These are phyloP conservation scores for Drosophila tsacasi DNA, from an alignment of 1,140 invertebrate species.

Conservation along the genomic window DNA sequence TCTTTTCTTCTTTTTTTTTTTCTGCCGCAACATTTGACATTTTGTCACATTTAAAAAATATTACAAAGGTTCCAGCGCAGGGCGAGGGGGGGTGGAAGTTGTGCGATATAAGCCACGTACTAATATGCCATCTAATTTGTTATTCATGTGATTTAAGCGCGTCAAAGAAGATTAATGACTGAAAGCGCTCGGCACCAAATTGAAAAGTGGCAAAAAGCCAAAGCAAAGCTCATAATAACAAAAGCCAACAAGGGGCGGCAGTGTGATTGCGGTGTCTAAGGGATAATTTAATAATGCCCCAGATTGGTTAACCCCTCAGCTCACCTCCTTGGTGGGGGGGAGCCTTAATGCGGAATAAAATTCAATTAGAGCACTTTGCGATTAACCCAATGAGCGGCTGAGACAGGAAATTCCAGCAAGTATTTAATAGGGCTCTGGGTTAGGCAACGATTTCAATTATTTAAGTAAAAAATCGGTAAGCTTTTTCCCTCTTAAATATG, in stretches of 20 bases:
- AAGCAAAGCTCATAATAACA: conserved; percentile 47
- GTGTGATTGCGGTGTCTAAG: conserved; percentile 54
- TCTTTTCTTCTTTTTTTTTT: conserved; percentile 7
- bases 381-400: conserved; percentile 24
- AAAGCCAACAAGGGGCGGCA: conserved; percentile 27
- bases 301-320: conserved; percentile 40
- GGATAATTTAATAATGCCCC: conserved; percentile 54
- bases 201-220: conserved; percentile 52
- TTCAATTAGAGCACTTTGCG: conserved; percentile 48
- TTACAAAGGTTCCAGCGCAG: conserved; percentile 25
- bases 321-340: conserved; percentile 6
- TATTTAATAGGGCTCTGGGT: not conserved
- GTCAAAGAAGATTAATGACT: conserved; percentile 84
- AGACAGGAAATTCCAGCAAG: no score
- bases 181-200: conserved; percentile 31
- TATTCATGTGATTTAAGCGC: conserved; percentile 84
- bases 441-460: not conserved
- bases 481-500: not conserved
- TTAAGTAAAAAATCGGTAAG: no score
- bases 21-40: conserved; percentile 59
- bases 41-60: conserved; percentile 38
- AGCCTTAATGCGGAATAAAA: conserved; percentile 41
- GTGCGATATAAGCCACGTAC: conserved; percentile 56
- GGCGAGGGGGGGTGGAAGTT: not conserved
- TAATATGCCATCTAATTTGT: conserved; percentile 84